These are phyloP conservation scores for Sphaeramia orbicularis DNA, from an alignment of 2,797 vertebrate genomes.

Conservation along the genomic window DNA sequence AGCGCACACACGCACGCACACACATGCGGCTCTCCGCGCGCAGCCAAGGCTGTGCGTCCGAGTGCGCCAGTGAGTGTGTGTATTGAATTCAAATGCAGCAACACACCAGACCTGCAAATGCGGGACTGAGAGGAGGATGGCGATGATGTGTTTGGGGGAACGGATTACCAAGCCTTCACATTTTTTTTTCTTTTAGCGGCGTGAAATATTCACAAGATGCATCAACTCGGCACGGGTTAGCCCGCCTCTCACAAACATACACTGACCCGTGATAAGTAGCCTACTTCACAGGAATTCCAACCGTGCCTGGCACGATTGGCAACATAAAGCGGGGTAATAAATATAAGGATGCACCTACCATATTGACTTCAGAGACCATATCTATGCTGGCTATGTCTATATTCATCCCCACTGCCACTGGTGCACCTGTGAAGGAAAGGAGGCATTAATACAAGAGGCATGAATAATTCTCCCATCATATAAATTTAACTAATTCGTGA, in stretches of 20 bases:
- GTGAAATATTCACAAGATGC: conserved; percentile 37
- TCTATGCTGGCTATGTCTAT: conserved; percentile 99
- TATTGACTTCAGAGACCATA: conserved; percentile 99
- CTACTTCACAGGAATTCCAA: conserved; percentile 44
- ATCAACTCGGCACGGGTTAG: conserved; percentile 15
- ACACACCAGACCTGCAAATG: conserved; percentile 78
- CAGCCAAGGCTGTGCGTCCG: conserved; percentile 75
- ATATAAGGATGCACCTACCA: conserved; percentile 89
- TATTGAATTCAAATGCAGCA: conserved; percentile 88
- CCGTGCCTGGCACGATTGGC: conserved; percentile 43
- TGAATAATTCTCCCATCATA: conserved; percentile 62
- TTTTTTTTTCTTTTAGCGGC: neutral
- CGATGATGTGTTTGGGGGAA: conserved; percentile 57
- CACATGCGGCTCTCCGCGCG: conserved; percentile 46
- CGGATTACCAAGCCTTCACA: conserved; percentile 35
- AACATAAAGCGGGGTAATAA: conserved; percentile 41
- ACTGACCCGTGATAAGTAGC: conserved; percentile 50
- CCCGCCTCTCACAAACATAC: conserved; percentile 22
- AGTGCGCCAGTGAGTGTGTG: conserved; percentile 87
- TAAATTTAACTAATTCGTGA: conserved; percentile 74
- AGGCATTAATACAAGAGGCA: conserved; percentile 55
- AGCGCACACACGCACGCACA: conserved; percentile 11
- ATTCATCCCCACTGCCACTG: conserved; percentile 98
- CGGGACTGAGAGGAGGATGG: conserved; percentile 70
- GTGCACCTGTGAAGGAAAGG: conserved; percentile 89